A percentile compares a stretch with the other conserved stretches of the same genome.
Evolutionary conservation across 1,140 invertebrate species (phyloP).

Genomic region (Pararge aegeria): DNA sequence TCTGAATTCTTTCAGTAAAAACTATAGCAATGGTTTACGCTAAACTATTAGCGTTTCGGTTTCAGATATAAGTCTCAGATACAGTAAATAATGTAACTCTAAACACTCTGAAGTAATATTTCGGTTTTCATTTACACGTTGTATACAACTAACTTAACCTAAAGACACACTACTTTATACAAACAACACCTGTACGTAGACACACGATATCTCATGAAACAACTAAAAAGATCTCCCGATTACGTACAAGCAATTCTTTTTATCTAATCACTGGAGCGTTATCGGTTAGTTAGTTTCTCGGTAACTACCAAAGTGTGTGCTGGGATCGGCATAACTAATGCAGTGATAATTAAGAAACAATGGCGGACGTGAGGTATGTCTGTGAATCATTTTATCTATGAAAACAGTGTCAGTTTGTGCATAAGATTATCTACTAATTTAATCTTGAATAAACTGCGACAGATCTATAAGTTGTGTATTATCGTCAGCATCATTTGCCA

Average conservation of each 20-base stretch:
- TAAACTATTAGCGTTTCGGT: too few relatives aligned
- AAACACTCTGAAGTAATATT: too few relatives aligned
- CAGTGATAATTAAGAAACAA: background rate
- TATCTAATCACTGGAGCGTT: slow-evolving; percentile 53
- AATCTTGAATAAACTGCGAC: too few relatives aligned
- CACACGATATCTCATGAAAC: slow-evolving; percentile 34
- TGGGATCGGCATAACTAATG: slow-evolving; percentile 11
- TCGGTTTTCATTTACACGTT: too few relatives aligned
- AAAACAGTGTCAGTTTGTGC: background rate
- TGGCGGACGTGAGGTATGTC: slow-evolving; percentile 10
- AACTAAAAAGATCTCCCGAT: slow-evolving; percentile 51
- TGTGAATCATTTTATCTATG: background rate
- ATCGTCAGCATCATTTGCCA: too few relatives aligned
- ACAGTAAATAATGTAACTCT: too few relatives aligned
- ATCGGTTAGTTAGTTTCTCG: slow-evolving; percentile 49
- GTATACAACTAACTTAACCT: background rate
- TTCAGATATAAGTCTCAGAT: too few relatives aligned
- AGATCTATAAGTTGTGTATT: too few relatives aligned
- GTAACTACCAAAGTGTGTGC: slow-evolving; percentile 24
- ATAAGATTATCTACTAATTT: too few relatives aligned
- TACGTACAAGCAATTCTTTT: slow-evolving; percentile 35
- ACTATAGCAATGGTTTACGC: too few relatives aligned
- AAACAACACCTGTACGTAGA: slow-evolving; percentile 6
- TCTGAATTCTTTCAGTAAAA: too few relatives aligned
- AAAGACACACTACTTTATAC: slow-evolving; percentile 11